Evolutionary conservation across 1,140 invertebrate species (phyloP), one percentile per base, ranked within the genome.

Genomic region (Drosophila quadrilineata): DNA sequence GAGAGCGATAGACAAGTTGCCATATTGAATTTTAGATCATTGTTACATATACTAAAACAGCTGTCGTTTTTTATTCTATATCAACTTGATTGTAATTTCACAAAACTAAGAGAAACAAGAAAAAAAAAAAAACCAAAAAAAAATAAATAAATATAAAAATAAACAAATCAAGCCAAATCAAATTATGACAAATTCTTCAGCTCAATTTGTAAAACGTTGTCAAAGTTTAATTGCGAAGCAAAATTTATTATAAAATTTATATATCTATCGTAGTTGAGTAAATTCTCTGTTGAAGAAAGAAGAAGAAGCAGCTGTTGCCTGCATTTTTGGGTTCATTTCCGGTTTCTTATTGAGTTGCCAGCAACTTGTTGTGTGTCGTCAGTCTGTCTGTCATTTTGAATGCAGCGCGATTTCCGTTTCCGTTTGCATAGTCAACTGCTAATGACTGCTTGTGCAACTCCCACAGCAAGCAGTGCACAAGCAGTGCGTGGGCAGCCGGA

Each of bases 331-430:
- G 24, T 33, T 29, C 12, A 57, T 31, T 31, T 52, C 36, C 48
- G 40, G 19, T 46, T 67, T 58, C 62, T 66, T 59, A 46, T 70
- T 70, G 50, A 58, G 22, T 52, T 41, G 62, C 3, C 62, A 70
- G 66, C 62, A 66, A 66, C 41, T 71, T 71, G 67, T 58, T 19
- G n/a, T n/a, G n/a, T n/a, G n/a, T n/a, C n/a, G n/a, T n/a, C n/a
- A n/a, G n/a, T n/a, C 38, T 38, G 49, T 50, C 57, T 69, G 69
- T 63, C 65, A 72, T 64, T 72, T 69, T 52, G 69, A 68, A 69
- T 72, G 65, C 65, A 64, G 69, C 59, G 69, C 69, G 69, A 72
- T 69, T 72, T 72, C 69, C 69, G 69, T 35, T 68, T 68, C 69
- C 69, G 69, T 49, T n/a, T 68, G 50, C 38, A 43, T 40, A 59